A percentile compares a stretch with the other conserved stretches of the same genome.
phyloP scores from a whole-genome alignment of 2,888 invertebrate species.

The Phytoseiulus persimilis region DNA sequence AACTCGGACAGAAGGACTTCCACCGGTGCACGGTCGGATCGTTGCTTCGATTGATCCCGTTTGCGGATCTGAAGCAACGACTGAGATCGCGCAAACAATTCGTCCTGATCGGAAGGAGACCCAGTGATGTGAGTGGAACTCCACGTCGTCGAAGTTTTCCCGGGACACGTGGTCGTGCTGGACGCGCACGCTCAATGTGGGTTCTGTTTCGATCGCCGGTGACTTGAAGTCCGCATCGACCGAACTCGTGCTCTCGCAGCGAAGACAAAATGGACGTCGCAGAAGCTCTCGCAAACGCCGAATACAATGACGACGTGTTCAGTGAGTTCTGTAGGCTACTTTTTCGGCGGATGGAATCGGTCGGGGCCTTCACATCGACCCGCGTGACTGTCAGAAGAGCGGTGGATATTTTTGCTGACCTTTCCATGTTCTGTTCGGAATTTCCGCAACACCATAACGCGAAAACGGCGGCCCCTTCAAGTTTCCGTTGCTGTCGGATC shows the following conservation, averaged over 20 bases:
- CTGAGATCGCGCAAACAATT: neutral
- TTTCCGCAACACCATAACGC: neutral
- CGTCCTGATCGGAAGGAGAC: neutral
- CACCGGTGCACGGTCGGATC: neutral
- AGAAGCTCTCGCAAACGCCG: conserved; percentile 9
- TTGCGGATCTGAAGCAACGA: neutral
- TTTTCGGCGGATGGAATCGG: neutral
- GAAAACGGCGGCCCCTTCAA: neutral
- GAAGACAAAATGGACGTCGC: neutral
- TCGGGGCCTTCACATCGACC: neutral
- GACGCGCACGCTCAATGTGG: neutral
- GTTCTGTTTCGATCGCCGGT: neutral
- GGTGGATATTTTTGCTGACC: neutral
- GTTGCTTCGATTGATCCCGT: neutral
- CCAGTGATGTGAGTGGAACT: neutral
- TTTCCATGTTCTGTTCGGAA: neutral
- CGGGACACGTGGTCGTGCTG: neutral
- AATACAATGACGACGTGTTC: conserved; percentile 22
- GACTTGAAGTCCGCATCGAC: neutral
- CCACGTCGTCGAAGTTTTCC: neutral
- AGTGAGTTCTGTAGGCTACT: conserved; percentile 8
- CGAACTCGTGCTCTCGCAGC: neutral
- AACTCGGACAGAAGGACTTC: neutral
- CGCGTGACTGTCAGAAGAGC: neutral
- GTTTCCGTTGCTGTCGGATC: neutral